Conservation (phyloP, 2,113 vertebrate species). For the Myrmecobius fasciatus region DNA sequence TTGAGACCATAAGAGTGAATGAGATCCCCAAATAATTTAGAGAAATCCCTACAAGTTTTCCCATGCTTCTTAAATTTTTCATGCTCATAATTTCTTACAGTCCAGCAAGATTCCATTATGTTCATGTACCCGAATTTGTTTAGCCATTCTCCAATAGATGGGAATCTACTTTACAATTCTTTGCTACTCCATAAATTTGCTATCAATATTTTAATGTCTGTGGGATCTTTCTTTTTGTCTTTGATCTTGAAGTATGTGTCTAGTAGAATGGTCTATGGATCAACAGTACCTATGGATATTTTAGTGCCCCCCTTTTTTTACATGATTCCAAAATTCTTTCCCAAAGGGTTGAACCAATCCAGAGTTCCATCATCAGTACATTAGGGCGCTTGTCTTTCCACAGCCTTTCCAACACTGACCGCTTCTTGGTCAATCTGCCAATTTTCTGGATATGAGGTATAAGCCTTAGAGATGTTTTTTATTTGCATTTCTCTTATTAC, state of each 20-base stretch:
- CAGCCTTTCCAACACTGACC: neutral
- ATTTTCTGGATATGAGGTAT: neutral
- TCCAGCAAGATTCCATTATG: neutral
- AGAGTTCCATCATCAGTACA: neutral
- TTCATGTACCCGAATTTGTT: neutral
- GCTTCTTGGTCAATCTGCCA: neutral
- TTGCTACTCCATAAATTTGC: neutral
- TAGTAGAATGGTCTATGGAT: neutral
- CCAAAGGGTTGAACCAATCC: neutral
- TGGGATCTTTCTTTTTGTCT: neutral
- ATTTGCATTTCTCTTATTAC: neutral
- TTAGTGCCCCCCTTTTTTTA: neutral
- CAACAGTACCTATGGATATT: neutral
- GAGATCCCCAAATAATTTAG: neutral
- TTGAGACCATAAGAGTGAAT: neutral
- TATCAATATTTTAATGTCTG: neutral
- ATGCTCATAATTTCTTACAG: neutral
- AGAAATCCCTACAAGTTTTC: neutral
- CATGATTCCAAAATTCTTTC: neutral
- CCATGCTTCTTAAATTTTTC: neutral
- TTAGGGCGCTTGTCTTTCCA: neutral
- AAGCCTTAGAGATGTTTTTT: neutral
- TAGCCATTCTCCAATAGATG: neutral
- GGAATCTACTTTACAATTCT: neutral
- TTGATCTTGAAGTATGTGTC: neutral